Conservation (phyloP, 2,888 invertebrate species). For the Blomia tropicalis region DNA sequence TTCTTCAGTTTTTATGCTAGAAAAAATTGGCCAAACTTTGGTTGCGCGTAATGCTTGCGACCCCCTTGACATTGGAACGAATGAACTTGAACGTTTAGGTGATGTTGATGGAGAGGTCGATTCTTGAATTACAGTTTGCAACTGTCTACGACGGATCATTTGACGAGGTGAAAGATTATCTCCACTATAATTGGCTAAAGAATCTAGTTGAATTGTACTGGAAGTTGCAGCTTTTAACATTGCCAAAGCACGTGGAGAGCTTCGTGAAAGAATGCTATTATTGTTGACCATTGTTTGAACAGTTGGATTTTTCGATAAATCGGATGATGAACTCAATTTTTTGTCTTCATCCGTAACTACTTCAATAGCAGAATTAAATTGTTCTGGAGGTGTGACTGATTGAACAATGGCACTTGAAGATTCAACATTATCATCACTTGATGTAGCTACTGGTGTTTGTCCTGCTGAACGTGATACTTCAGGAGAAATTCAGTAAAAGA, state of each 20-base stretch:
- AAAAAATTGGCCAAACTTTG: background rate
- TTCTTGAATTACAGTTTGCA: background rate
- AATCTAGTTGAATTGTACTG: background rate
- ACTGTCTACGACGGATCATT: background rate
- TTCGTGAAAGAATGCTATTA: background rate
- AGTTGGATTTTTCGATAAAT: background rate
- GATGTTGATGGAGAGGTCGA: background rate
- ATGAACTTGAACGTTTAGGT: slow-evolving; percentile 1
- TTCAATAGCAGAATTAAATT: too few relatives aligned
- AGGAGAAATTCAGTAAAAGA: background rate
- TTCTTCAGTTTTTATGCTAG: background rate
- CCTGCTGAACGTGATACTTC: background rate
- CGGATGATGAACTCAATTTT: too few relatives aligned
- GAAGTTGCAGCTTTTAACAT: slow-evolving; percentile 8
- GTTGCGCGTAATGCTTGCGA: background rate
- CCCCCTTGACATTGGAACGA: background rate
- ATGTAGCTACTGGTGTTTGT: background rate
- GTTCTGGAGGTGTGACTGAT: too few relatives aligned
- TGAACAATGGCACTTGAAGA: too few relatives aligned
- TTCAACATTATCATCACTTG: too few relatives aligned
- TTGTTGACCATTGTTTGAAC: background rate
- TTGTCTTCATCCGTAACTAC: too few relatives aligned
- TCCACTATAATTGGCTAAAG: background rate
- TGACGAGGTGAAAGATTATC: background rate
- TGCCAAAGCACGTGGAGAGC: slow-evolving; percentile 9